Percentiles rank a stretch among this genome's conserved stretches.
These are phyloP conservation scores for Philereme transversata DNA, from an alignment of 2,888 invertebrate genomes.

Conservation along the genomic window DNA sequence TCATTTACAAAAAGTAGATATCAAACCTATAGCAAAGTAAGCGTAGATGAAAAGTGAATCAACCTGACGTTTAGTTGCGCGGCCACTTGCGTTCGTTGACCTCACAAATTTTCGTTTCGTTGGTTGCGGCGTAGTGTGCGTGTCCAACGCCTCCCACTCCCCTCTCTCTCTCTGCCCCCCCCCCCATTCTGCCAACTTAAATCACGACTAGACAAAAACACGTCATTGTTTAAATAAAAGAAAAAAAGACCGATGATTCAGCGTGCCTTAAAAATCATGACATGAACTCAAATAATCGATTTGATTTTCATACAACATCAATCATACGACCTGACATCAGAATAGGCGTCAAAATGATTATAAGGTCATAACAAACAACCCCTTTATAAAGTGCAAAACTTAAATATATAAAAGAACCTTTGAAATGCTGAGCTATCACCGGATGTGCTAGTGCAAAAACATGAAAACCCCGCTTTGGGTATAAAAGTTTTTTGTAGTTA, in stretches of 20 bases:
- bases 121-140: constrained; percentile 69
- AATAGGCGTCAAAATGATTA: constrained; percentile 43
- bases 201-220: constrained; percentile 62
- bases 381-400: constrained; percentile 27
- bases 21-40: constrained; percentile 65
- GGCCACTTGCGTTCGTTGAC: constrained; percentile 81
- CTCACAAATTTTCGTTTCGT: constrained; percentile 84
- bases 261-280: constrained; percentile 26
- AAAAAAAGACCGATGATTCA: constrained; percentile 44
- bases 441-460: constrained; percentile 52
- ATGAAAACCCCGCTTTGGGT: constrained; percentile 45
- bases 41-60: constrained; percentile 83
- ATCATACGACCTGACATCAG: constrained; percentile 39
- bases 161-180: constrained; percentile 42
- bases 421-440: constrained; percentile 32
- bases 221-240: constrained; percentile 53
- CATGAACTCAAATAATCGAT: constrained; percentile 41
- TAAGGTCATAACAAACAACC: constrained; percentile 41
- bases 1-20: constrained; percentile 58
- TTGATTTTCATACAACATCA: constrained; percentile 44
- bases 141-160: constrained; percentile 48
- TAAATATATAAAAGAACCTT: constrained; percentile 21
- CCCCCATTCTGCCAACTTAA: constrained; percentile 70
- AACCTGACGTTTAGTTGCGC: constrained; percentile 77
- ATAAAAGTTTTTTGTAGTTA: constrained; percentile 41